Conservation (phyloP, 2,113 vertebrate species). For the Macroglossus sobrinus region DNA sequence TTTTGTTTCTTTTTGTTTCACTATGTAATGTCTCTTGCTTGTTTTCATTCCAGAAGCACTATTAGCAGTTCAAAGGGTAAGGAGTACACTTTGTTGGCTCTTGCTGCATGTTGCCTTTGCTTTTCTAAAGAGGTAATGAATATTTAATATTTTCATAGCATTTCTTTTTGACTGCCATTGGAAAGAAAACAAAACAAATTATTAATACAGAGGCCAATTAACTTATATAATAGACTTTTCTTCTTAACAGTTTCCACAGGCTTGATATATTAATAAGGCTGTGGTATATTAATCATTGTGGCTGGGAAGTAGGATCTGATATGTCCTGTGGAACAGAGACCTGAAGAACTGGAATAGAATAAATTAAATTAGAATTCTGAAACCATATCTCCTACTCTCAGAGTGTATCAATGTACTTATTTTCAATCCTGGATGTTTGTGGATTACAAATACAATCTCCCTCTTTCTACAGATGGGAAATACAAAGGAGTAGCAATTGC, state of each 20-base stretch:
- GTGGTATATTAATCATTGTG: background rate
- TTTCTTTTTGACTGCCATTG: background rate
- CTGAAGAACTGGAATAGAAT: background rate
- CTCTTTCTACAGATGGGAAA: background rate
- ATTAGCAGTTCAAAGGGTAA: background rate
- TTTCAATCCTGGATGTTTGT: background rate
- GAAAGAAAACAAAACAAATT: background rate
- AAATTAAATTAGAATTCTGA: background rate
- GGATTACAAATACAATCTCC: background rate
- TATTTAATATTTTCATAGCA: background rate
- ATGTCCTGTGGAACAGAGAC: background rate
- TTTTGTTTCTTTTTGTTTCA: background rate
- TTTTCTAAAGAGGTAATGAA: background rate
- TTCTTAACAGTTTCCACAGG: background rate
- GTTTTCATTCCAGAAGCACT: background rate
- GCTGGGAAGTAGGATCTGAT: background rate
- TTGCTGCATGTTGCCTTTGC: background rate
- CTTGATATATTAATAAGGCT: background rate
- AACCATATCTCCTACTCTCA: background rate
- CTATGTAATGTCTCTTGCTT: background rate
- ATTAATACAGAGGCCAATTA: background rate
- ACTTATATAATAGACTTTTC: background rate
- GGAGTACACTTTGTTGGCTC: background rate
- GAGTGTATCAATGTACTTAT: background rate
- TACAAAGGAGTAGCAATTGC: background rate